Evolutionary conservation across 2,113 vertebrate species (phyloP).

Genomic region (Benitochromis conjunctus): DNA sequence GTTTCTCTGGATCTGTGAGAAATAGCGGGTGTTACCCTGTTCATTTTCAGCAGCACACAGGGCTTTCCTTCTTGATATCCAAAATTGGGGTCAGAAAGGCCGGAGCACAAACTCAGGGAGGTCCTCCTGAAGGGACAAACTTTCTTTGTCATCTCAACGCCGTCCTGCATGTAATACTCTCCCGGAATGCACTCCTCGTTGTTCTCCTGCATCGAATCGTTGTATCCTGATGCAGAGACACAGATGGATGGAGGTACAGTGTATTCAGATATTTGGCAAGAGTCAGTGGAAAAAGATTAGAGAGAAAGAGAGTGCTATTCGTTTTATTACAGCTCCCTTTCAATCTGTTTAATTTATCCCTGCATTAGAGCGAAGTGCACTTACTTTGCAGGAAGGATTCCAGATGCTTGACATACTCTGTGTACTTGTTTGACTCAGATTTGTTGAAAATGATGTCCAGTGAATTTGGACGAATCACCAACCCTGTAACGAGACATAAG

Average conservation of each 20-base stretch:
- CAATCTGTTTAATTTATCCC: not conserved
- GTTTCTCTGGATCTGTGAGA: not conserved
- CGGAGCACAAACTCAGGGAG: slow-evolving; percentile 80
- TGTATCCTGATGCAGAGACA: slow-evolving; percentile 74
- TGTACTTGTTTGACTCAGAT: slow-evolving; percentile 72
- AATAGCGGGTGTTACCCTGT: slow-evolving; percentile 78
- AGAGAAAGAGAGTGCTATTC: not conserved
- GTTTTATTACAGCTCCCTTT: not conserved
- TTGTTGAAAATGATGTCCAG: slow-evolving; percentile 82
- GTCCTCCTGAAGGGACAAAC: slow-evolving; percentile 83
- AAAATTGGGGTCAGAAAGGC: slow-evolving; percentile 77
- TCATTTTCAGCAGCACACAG: slow-evolving; percentile 93
- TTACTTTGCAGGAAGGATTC: slow-evolving; percentile 81
- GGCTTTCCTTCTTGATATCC: slow-evolving; percentile 86
- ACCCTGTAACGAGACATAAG: slow-evolving; percentile 68
- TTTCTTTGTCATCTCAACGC: slow-evolving; percentile 53
- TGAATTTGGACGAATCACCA: slow-evolving; percentile 87
- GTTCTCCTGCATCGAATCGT: slow-evolving; percentile 78
- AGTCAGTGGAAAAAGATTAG: not conserved
- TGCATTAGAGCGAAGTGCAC: slow-evolving; percentile 19
- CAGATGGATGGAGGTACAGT: not conserved
- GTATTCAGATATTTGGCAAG: not conserved
- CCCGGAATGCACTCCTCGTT: slow-evolving; percentile 75
- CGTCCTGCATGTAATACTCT: slow-evolving; percentile 71
- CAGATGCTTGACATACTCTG: slow-evolving; percentile 75